Evolutionary conservation across 1,140 invertebrate species (phyloP).

Genomic region (Archivesica marissinica): DNA sequence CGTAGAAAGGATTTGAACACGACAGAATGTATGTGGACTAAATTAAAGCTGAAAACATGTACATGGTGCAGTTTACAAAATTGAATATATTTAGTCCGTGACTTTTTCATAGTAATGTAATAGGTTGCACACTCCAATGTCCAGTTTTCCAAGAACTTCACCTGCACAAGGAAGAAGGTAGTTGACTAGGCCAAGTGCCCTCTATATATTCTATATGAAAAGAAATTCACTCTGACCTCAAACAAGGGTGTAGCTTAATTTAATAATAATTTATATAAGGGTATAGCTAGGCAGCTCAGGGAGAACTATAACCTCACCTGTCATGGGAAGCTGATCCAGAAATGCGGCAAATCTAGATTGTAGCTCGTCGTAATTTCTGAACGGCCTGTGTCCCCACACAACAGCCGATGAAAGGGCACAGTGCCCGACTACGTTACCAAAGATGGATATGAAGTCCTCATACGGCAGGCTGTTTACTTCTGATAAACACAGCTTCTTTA

Average conservation of each 20-base stretch:
- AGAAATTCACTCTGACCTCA: background rate
- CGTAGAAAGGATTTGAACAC: too few species aligned
- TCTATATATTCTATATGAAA: background rate
- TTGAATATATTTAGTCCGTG: too few species aligned
- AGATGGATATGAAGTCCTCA: slow-evolving; percentile 44
- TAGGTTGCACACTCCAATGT: too few species aligned
- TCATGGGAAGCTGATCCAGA: slow-evolving; percentile 7
- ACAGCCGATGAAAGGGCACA: background rate
- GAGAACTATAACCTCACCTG: background rate
- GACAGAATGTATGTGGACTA: too few species aligned
- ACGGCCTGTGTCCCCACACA: slow-evolving; percentile 1
- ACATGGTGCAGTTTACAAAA: too few species aligned
- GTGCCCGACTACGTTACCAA: slow-evolving; percentile 37
- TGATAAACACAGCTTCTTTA: background rate
- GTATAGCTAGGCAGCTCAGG: background rate
- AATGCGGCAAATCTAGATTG: background rate
- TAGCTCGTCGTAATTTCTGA: background rate
- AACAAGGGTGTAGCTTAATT: background rate
- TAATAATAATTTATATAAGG: background rate
- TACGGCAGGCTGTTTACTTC: slow-evolving; percentile 39
- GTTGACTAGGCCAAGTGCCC: too few species aligned
- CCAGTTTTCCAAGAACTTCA: background rate
- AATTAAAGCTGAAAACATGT: too few species aligned
- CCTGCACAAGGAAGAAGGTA: background rate
- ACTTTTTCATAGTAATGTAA: too few species aligned